Percentiles rank a stretch among this genome's conserved stretches.
phyloP scores from a whole-genome alignment of 2,888 invertebrate species.

The Dryobotodes eremita region DNA sequence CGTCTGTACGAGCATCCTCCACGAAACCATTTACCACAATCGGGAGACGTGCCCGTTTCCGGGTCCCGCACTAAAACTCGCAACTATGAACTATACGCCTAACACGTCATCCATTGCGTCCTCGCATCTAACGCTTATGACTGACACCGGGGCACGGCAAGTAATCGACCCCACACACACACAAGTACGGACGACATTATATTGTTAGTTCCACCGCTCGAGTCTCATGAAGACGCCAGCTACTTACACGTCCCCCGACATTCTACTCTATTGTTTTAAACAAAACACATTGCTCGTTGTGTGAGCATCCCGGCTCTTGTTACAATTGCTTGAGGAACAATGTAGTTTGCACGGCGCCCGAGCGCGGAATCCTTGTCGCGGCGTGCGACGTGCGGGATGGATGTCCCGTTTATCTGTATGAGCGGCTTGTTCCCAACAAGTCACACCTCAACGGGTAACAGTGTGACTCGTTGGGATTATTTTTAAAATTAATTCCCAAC shows the following conservation, averaged over 20 bases:
- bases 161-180: conserved; percentile 57
- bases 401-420: conserved; percentile 74
- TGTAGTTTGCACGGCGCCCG: conserved; percentile 71
- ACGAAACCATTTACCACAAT: conserved; percentile 75
- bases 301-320: conserved; percentile 67
- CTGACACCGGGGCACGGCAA: conserved; percentile 34
- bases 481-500: too few species aligned
- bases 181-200: conserved; percentile 56
- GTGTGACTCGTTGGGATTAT: too few species aligned
- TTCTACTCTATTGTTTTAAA: conserved; percentile 76
- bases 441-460: too few species aligned
- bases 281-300: conserved; percentile 78
- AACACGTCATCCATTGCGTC: conserved; percentile 68
- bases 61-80: conserved; percentile 60
- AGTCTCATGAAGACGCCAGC: conserved; percentile 72
- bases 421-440: too few species aligned
- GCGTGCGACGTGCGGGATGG: conserved; percentile 62
- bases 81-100: conserved; percentile 47
- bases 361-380: conserved; percentile 41
- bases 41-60: conserved; percentile 65
- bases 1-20: conserved; percentile 72
- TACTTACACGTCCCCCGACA: conserved; percentile 71
- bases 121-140: conserved; percentile 44
- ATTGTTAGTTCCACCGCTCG: conserved; percentile 58
- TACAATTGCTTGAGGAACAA: conserved; percentile 70